These are phyloP conservation scores for Pyrrhosoma nymphula DNA, from an alignment of 2,888 invertebrate species.

Conservation along the genomic window DNA sequence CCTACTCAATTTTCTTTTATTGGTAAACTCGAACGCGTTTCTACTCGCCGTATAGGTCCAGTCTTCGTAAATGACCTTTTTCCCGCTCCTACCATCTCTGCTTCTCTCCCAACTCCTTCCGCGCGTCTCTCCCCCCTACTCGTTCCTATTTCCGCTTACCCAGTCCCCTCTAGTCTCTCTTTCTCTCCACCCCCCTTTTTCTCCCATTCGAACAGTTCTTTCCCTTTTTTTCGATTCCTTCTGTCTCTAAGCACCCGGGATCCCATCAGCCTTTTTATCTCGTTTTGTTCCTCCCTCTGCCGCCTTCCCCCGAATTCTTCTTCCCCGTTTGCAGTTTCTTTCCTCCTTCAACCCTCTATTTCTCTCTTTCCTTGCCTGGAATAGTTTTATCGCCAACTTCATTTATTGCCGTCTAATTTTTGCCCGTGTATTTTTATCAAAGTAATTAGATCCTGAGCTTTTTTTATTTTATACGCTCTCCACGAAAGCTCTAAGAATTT, in stretches of 20 bases:
- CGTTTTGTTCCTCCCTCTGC: background rate
- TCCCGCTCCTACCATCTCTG: background rate
- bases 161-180: no score
- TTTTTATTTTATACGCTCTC: no score
- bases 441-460: no score
- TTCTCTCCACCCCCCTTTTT: no score
- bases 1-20: conserved; percentile 63
- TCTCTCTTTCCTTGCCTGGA: no score
- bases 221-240: conserved; percentile 18
- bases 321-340: background rate
- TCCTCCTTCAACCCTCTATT: background rate
- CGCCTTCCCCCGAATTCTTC: background rate
- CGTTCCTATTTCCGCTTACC: background rate
- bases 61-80: conserved; percentile 44
- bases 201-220: background rate
- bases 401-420: no score
- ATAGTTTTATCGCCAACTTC: no score
- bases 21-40: conserved; percentile 37
- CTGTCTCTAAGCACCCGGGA: background rate
- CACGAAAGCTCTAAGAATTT: no score
- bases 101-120: background rate
- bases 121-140: background rate
- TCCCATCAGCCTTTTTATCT: background rate
- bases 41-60: conserved; percentile 44
- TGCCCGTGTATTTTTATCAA: no score